Base-by-base conservation (phyloP, 2,797 vertebrate genomes). In the Micrastur ruficollis region DNA sequence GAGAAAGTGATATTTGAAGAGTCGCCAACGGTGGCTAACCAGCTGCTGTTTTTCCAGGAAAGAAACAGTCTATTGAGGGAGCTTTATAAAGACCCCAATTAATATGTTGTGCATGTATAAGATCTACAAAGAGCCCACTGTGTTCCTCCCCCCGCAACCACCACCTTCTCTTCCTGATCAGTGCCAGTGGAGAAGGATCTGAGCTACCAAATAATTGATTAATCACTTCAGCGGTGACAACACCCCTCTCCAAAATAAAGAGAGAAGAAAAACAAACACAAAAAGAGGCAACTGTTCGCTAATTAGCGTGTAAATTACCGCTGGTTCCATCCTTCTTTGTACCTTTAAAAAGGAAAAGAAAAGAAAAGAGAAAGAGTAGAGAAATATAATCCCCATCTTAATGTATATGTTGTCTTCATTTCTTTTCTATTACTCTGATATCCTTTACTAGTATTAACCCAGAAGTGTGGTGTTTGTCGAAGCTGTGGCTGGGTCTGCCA, bases 61-160 rank as follows among this genome's bases (percentile, higher is more conserved):
- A 98, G 94, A 98, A 97, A 94, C 31, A 97, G 95, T 96, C 97
- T 94, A 98, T 98, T 98, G 97, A 98, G 81, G 94, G 91, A 97
- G 97, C 95, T 95, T 97, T 98, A 97, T 93, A 95, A 98, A 98
- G 97, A 96, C 95, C 91, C 90, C 98, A 95, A 98, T 98, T 98
- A 98, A 98, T 97, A 98, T 97, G 97, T 96, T 95, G 95, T 97
- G 94, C 97, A 97, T 97, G 96, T 98, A 95, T 96, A 93, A 96
- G 93, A 97, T 96, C 97, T 97, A 98, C 98, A 98, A 98, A 98
- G 97, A 98, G 93, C 95, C 97, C 97, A 97, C 98, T 98, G 98
- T 98, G 97, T 97, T 97, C 91, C 95, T 96, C 93, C 94, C 97
- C 96, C 95, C 95, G 52, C 87, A 90, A 65, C 82, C 90, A 76